A percentile compares a stretch with the other conserved stretches of the same genome.
Evolutionary conservation across 1,140 invertebrate species (phyloP).

Genomic region (Centruroides sculpturatus): DNA sequence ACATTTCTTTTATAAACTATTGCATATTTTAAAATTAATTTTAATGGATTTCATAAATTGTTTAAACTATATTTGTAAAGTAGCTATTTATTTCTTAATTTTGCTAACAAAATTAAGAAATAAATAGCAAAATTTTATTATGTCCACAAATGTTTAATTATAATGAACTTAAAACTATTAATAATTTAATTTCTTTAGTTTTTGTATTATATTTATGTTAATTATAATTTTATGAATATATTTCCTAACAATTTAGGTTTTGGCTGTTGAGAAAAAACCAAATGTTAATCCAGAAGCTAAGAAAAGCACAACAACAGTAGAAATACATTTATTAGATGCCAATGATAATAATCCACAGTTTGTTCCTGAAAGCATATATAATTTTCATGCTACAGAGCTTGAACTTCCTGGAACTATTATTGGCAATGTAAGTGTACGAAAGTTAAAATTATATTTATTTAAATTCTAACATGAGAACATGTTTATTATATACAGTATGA

Average conservation of each 20-base stretch:
- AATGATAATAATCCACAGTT: slow-evolving; percentile 78
- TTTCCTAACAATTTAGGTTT: not conserved
- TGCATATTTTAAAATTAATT: too few relatives aligned
- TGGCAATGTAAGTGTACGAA: slow-evolving; percentile 12
- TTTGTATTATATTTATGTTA: too few relatives aligned
- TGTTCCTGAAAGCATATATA: slow-evolving; percentile 59
- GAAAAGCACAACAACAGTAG: slow-evolving; percentile 11
- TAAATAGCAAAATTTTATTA: too few relatives aligned
- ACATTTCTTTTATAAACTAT: too few relatives aligned
- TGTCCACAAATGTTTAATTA: too few relatives aligned
- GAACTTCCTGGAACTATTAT: slow-evolving; percentile 19
- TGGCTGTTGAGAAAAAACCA: slow-evolving; percentile 19
- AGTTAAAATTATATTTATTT: not conserved
- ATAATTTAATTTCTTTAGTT: too few relatives aligned
- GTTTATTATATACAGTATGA: not conserved
- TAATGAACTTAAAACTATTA: too few relatives aligned
- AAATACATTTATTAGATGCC: slow-evolving; percentile 60
- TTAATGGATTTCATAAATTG: too few relatives aligned
- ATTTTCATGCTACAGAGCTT: slow-evolving; percentile 22
- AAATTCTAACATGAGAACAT: not conserved
- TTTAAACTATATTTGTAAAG: too few relatives aligned
- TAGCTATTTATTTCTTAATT: too few relatives aligned
- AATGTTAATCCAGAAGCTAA: slow-evolving; percentile 20
- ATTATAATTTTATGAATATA: too few relatives aligned
- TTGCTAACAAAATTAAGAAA: too few relatives aligned